Base-by-base conservation (phyloP, 2,797 vertebrate species). In the Myiothlypis chrysogaster region DNA sequence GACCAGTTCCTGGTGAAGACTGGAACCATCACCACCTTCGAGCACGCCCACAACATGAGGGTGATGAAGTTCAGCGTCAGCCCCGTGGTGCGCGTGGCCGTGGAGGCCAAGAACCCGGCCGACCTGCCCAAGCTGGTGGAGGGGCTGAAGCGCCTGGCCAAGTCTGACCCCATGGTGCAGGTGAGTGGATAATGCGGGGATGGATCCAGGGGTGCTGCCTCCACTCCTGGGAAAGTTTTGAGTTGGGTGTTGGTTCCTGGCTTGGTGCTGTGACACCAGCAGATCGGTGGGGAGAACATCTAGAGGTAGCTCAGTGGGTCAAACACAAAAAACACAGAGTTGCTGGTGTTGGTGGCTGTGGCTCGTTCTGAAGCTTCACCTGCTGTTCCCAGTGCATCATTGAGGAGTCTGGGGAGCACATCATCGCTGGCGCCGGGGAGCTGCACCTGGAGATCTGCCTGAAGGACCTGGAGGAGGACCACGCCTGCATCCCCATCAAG, bases 61-160 rank as follows among this genome's bases (percentile, higher is more conserved):
- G 99, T 99, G 89, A 99, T 99, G 99, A 99, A 99, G 97, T 99
- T 99, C 98, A 99, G 99, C 0, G 99, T 99, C 69, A 99, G 99
- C 97, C 99, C 99, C 1, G 99, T 99, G 0, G 99, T 99, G 92
- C 98, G 99, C 21, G 98, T 99, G 37, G 99, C 99, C 2, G 99
- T 99, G 68, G 99, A 99, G 94, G 99, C 98, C 83, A 99, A 99
- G 97, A 99, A 99, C 96, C 99, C 99, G 0, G 98, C 99, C 0
- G 99, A 99, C 85, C 98, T 99, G 90, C 99, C 99, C 87, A 99
- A 99, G 93, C 97, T 99, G 91, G 99, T 99, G 68, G 99, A 99
- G 91, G 99, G 99, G 8, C 95, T 99, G 82, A 99, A 99, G 72
- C 98, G 99, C 71, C 98, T 99, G 95, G 98, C 99, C 24, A 99